Evolutionary conservation across 2,888 invertebrate genomes (phyloP), one percentile per base, ranked within the genome.

Genomic region (Nudaria mundana): DNA sequence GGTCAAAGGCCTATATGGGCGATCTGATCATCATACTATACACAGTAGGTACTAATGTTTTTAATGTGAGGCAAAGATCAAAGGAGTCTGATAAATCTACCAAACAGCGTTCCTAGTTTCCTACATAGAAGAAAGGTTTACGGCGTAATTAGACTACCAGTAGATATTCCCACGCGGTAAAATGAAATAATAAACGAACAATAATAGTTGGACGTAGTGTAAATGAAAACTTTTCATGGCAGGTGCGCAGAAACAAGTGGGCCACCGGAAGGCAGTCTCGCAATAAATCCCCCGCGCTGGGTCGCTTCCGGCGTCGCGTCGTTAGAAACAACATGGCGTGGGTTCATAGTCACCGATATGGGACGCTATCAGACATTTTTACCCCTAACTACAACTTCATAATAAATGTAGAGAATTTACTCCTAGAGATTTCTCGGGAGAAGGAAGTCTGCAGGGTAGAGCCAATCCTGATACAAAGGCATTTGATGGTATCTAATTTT

Each of bases 231-330:
- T 59, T 66, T 64, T 57, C 56, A 60, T 56, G 59, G 63, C 73
- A 72, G 71, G 76, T 76, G 74, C 62, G 56, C 70, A 66, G 65
- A 68, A 69, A 70, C 78, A 76, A 77, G 71, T 76, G 66, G 70
- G 60, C 52, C 69, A 68, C 61, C 76, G 78, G 77, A 73, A 75
- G 70, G 64, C 42, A 40, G 64, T 63, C 69, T 71, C 66, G 71
- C 71, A 67, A 76, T 79, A 76, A 77, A 75, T 71, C 72, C 75
- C 75, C 70, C 60, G 23, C 23, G 24, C 24, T 15, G 7, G 58
- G 63, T 55, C 58, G 63, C 73, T 81, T 84, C 85, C 85, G 82
- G 68, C 56, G 61, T 69, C 60, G 48, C 51, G 60, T 69, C 58
- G 47, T 50, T 60, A 65, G 69, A 41, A 66, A 64, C 76, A 74